Evolutionary conservation across 2,797 vertebrate species (phyloP), one percentile per base, ranked within the genome.

Genomic region (Phoebastria nigripes): DNA sequence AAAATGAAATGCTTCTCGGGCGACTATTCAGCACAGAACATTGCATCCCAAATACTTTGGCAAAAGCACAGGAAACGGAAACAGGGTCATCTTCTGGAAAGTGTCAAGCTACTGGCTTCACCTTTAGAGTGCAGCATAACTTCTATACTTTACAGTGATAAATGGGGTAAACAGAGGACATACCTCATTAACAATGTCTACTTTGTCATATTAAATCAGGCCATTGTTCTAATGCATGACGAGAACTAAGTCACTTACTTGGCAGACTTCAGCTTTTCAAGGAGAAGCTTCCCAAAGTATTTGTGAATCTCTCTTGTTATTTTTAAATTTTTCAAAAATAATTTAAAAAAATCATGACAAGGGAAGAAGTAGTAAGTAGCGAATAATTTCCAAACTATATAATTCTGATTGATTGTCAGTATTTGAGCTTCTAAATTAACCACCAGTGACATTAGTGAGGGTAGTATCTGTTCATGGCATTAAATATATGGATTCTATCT

Each of bases 121-220:
- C 89, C 87, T 94, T 93, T 84, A 93, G 52, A 91, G 56, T 65
- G 47, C 76, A 88, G 72, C 33, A 5, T 26, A 93, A 89, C 61
- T 86, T 74, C 76, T 58, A 17, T 15, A 56, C 46, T 83, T 91
- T 39, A 65, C 52, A 52, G 33, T 63, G 63, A 74, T 42, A 95
- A 92, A 87, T 46, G 47, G 47, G 89, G 81, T 93, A 72, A 96
- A 65, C 69, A 69, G 82, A 97, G 94, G 89, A 83, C 94, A 94
- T 52, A 72, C 55, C 69, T 92, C 82, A 94, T 95, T 94, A 94
- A 82, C 87, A 56, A 63, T 6, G 0, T 59, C 82, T 70, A 73
- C 72, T 94, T 51, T 88, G 87, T 90, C 69, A 81, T 86, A 71
- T 78, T 91, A 86, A 93, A 94, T 86, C 74, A 93, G 87, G 77